Evolutionary conservation across 2,113 vertebrate genomes (phyloP), one percentile per base, ranked within the genome.

Genomic region (Leptobrachium ailaonicum): DNA sequence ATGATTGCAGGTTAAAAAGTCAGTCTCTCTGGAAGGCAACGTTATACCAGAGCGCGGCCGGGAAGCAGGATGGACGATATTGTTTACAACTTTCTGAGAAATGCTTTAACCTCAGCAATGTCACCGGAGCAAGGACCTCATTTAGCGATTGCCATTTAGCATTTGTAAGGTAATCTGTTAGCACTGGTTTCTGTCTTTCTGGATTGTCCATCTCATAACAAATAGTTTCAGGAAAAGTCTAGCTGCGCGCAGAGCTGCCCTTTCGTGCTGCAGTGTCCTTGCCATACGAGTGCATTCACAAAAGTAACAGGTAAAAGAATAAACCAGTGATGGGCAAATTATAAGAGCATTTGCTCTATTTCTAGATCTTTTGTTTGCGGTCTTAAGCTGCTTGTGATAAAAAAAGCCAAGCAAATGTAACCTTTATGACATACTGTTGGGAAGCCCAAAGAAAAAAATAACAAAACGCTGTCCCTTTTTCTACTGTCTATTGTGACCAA

Each of bases 111-210:
- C 71, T 84, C 76, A 80, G 75, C 72, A 82, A 66, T 76, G 82
- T 83, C 83, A 90, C 84, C 66, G 76, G 73, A 85, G 6, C 1
- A 85, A 83, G 86, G 83, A 83, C 83, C 79, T 87, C 85, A 84
- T 89, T 90, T 90, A 85, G 69, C 54, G 8, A 8, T 75, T 87
- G 85, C 69, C 85, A 79, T 87, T 86, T 87, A 82, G 69, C 88
- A 83, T 89, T 88, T 90, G 83, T 85, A 82, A 88, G 87, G 50
- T 77, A 82, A 86, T 90, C 85, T 86, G 71, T 87, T 88, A 88
- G 75, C 66, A 87, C 32, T 53, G 79, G 12, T 72, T 78, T 76
- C 83, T 85, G 68, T 78, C 73, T 62, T 0, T 60, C 20, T 47
- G 76, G 6, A 82, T 83, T 75, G 13, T 41, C 83, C 77, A 1